These are phyloP conservation scores for Cheilosia pagana DNA, from an alignment of 2,888 invertebrate genomes.

Conservation along the genomic window DNA sequence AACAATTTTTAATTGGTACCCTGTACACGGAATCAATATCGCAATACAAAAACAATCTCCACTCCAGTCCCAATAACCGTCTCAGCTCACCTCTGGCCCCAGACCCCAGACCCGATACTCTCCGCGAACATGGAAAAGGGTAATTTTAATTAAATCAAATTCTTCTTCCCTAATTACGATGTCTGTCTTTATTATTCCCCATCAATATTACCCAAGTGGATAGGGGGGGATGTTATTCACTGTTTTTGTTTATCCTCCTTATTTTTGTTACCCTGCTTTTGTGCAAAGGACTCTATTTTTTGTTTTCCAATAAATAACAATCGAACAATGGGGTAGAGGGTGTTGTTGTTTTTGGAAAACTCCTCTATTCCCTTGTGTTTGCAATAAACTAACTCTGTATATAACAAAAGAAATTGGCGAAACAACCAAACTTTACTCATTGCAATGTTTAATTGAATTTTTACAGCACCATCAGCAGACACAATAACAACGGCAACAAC, in stretches of 20 bases:
- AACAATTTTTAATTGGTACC: conserved; percentile 62
- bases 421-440: conserved; percentile 49
- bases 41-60: conserved; percentile 9
- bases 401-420: neutral
- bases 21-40: conserved; percentile 42
- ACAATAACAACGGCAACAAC: conserved; percentile 76
- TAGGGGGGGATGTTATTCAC: neutral
- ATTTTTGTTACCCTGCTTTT: neutral
- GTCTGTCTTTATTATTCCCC: conserved; percentile 53
- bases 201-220: neutral
- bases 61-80: neutral
- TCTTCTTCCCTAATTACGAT: conserved; percentile 61
- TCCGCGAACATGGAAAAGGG: conserved; percentile 43
- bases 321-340: neutral
- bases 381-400: neutral
- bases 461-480: conserved; percentile 77
- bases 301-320: conserved; percentile 1
- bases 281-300: neutral
- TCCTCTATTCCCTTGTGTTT: neutral
- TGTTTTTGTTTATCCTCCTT: conserved; percentile 8
- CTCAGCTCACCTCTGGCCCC: neutral
- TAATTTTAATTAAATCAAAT: conserved; percentile 69
- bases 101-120: neutral
- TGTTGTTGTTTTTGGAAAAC: neutral
- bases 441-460: conserved; percentile 67